Percentiles rank a stretch among this genome's conserved stretches.
Evolutionary conservation across 1,140 invertebrate species (phyloP).

Genomic region (Protaetia brevitarsis): DNA sequence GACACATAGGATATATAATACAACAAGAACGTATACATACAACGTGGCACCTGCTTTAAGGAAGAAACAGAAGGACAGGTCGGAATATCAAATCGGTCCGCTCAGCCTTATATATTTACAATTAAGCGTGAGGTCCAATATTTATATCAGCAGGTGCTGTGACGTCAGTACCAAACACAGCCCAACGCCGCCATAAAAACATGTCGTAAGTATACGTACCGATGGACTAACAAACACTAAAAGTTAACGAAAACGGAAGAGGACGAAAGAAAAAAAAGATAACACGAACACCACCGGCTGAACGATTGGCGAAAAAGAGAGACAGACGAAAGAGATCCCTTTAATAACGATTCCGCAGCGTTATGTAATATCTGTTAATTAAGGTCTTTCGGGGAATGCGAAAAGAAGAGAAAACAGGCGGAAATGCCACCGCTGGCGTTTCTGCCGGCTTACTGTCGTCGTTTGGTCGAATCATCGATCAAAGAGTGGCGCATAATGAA

Average conservation of each 20-base stretch:
- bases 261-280: not conserved
- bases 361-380: constrained; percentile 15
- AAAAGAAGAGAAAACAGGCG: not conserved
- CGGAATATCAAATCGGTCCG: constrained; percentile 33
- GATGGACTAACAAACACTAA: not conserved
- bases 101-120: constrained; percentile 32
- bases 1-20: too few species aligned
- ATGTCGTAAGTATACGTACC: not conserved
- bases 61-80: constrained; percentile 30
- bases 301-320: not conserved
- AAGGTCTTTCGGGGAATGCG: not conserved
- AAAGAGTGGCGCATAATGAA: not conserved
- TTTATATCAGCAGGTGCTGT: constrained; percentile 33
- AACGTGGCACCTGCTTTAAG: constrained; percentile 29
- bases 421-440: not conserved
- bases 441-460: too few species aligned
- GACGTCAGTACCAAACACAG: constrained; percentile 18
- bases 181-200: not conserved
- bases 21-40: not conserved
- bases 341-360: not conserved
- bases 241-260: not conserved
- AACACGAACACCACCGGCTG: not conserved
- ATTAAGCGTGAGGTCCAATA: constrained; percentile 33
- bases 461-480: not conserved
- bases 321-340: not conserved